Conservation (phyloP, 2,113 vertebrate genomes). For the Melanocharis versteri region DNA sequence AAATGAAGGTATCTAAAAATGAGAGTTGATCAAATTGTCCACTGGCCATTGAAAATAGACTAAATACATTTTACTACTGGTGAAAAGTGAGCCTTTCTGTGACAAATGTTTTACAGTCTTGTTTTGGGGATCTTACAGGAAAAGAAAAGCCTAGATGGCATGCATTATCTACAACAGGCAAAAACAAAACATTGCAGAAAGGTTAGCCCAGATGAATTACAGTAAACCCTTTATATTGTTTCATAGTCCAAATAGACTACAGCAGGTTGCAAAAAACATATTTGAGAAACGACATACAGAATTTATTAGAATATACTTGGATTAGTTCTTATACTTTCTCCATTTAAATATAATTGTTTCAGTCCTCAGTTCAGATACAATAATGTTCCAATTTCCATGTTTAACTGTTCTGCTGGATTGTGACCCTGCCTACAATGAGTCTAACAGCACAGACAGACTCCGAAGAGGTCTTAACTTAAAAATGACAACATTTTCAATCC, state of each 20-base stretch:
- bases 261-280: constrained; percentile 9
- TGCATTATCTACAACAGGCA: background rate
- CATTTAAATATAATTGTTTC: background rate
- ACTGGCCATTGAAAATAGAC: background rate
- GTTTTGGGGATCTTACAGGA: background rate
- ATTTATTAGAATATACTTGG: background rate
- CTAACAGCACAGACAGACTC: background rate
- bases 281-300: background rate
- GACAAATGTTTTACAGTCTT: background rate
- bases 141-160: background rate
- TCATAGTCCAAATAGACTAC: background rate
- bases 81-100: background rate
- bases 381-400: background rate
- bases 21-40: background rate
- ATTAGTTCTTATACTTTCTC: background rate
- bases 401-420: background rate
- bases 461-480: background rate
- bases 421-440: background rate
- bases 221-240: background rate
- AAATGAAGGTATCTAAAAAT: background rate
- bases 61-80: background rate
- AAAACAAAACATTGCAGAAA: constrained; percentile 17
- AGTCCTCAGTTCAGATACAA: background rate
- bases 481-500: background rate
- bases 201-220: background rate